phyloP scores from a whole-genome alignment of 2,113 vertebrate genomes.

The Halichoeres trimaculatus region DNA sequence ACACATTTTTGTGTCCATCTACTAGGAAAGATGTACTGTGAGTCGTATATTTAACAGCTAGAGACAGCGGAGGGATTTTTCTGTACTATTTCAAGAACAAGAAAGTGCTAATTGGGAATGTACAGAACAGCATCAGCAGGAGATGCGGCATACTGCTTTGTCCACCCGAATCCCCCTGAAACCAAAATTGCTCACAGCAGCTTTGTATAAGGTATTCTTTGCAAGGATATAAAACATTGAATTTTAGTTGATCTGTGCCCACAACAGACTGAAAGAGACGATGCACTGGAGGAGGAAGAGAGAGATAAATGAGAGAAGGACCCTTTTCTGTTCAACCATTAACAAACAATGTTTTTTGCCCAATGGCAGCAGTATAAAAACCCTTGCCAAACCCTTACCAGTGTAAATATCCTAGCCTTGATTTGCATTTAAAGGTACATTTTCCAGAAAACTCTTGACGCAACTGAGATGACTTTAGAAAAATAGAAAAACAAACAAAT shows the following conservation, averaged over 20 bases:
- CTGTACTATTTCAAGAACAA: not conserved
- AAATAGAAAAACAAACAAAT: no score
- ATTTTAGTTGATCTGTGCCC: conserved; percentile 50
- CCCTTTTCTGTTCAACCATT: conserved; percentile 23
- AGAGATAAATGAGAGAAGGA: conserved; percentile 50
- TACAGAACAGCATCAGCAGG: no score
- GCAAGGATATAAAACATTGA: conserved; percentile 22
- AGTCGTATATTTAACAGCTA: not conserved
- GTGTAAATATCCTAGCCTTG: conserved; percentile 42
- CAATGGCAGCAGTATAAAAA: conserved; percentile 58
- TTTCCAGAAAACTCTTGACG: conserved; percentile 29
- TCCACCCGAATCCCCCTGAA: not conserved
- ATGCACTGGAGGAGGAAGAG: conserved; percentile 29
- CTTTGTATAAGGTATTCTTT: conserved; percentile 14
- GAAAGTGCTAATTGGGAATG: not conserved
- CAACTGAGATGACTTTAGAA: conserved; percentile 25
- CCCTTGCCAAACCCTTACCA: conserved; percentile 45
- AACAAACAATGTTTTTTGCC: conserved; percentile 34
- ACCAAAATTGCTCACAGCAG: no score
- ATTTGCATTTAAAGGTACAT: conserved; percentile 54
- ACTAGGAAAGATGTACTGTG: not conserved
- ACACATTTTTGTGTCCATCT: no score
- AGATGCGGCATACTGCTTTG: no score
- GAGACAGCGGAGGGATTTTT: not conserved
- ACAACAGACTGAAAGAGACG: conserved; percentile 42